A percentile compares a stretch with the other conserved stretches of the same genome.
Conservation (phyloP, 2,888 invertebrate genomes). For the Mimachlamys varia region DNA sequence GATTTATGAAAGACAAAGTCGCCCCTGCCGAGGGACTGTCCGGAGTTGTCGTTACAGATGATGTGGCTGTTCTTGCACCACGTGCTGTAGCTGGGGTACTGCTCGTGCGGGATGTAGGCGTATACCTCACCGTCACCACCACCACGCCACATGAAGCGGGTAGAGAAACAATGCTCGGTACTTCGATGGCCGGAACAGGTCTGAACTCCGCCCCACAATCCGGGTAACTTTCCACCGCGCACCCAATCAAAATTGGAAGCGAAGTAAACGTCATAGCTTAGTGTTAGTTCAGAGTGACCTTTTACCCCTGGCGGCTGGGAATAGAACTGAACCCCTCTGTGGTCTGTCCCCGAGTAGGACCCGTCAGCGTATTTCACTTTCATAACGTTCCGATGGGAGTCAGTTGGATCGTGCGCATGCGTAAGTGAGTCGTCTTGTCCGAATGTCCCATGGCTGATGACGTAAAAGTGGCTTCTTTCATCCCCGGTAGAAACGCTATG, state of each 20-base stretch:
- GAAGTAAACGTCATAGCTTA: slow-evolving; percentile 61
- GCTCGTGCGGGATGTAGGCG: slow-evolving; percentile 64
- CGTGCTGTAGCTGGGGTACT: slow-evolving; percentile 45
- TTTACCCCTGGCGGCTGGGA: slow-evolving; percentile 50
- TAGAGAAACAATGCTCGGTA: slow-evolving; percentile 66
- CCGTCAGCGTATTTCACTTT: slow-evolving; percentile 42
- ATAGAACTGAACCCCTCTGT: slow-evolving; percentile 64
- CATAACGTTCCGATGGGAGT: neutral
- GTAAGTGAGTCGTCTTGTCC: neutral
- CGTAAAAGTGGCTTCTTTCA: neutral
- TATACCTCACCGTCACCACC: slow-evolving; percentile 71
- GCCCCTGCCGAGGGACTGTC: neutral
- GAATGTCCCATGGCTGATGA: slow-evolving; percentile 23
- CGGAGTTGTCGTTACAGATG: neutral
- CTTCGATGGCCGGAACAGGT: slow-evolving; percentile 66
- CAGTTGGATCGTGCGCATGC: slow-evolving; percentile 21
- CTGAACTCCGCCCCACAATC: slow-evolving; percentile 63
- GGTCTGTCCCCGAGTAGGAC: slow-evolving; percentile 43
- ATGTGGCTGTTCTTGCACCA: slow-evolving; percentile 55
- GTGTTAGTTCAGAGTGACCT: slow-evolving; percentile 48
- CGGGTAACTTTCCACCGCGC: slow-evolving; percentile 68
- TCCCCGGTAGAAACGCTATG: neutral
- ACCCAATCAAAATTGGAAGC: slow-evolving; percentile 51
- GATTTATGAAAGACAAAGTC: neutral
- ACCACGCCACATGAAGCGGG: slow-evolving; percentile 70